Conservation (phyloP, 2,888 invertebrate genomes). For the Plebejus melissa region DNA sequence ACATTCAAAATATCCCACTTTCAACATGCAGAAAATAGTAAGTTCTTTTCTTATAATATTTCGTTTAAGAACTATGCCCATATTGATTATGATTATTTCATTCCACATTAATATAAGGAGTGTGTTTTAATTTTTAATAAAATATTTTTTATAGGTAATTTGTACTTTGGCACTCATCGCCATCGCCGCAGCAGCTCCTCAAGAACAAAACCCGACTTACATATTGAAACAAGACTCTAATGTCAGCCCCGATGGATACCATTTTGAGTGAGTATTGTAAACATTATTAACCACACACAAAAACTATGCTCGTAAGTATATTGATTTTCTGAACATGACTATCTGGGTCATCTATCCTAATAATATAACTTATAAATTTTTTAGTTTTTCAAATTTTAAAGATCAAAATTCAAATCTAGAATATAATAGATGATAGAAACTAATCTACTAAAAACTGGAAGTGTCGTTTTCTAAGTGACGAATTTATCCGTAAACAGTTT, state of each 20-base stretch:
- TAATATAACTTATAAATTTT: too few relatives aligned
- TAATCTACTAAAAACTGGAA: too few relatives aligned
- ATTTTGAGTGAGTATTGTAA: conserved; percentile 54
- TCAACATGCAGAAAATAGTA: conserved; percentile 62
- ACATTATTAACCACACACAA: too few relatives aligned
- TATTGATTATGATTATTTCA: not conserved
- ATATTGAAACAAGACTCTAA: conserved; percentile 59
- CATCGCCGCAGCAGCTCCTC: conserved; percentile 52
- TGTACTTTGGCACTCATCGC: conserved; percentile 54
- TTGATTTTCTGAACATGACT: too few relatives aligned
- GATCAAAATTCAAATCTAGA: too few relatives aligned
- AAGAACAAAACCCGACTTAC: conserved; percentile 49
- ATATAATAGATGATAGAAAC: too few relatives aligned
- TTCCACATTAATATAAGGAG: too few relatives aligned
- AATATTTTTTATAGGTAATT: conserved; percentile 44
- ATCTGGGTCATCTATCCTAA: too few relatives aligned
- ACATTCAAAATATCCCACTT: conserved; percentile 37
- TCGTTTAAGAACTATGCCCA: not conserved
- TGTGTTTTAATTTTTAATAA: not conserved
- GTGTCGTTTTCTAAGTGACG: not conserved
- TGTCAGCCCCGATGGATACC: conserved; percentile 58
- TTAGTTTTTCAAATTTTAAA: too few relatives aligned
- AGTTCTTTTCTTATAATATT: conserved; percentile 40
- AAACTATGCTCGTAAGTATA: too few relatives aligned
- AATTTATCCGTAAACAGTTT: conserved; percentile 47